Evolutionary conservation across 2,113 vertebrate species (phyloP).

Genomic region (Caloenas nicobarica): DNA sequence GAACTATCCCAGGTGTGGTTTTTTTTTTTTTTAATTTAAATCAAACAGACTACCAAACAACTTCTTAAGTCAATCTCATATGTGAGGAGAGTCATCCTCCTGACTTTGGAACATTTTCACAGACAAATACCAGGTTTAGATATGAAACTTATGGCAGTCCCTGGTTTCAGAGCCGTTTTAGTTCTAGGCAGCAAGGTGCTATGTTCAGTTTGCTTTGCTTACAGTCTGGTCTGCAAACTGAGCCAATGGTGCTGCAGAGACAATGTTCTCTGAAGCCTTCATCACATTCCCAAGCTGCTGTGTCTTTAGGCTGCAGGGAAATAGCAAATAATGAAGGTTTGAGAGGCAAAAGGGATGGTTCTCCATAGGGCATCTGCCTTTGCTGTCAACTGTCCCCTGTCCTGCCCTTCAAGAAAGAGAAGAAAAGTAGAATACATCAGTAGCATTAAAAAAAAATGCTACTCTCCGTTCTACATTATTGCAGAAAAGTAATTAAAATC

Average conservation of each 20-base stretch:
- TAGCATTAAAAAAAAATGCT: conserved; percentile 31
- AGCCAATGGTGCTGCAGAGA: not conserved
- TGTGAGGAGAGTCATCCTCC: not conserved
- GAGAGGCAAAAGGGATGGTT: not conserved
- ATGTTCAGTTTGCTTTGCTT: not conserved
- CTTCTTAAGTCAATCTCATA: not conserved
- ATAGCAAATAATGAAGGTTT: rapidly evolving
- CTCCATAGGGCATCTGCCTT: not conserved
- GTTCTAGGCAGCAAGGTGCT: not conserved
- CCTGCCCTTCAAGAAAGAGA: not conserved
- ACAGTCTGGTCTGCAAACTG: not conserved
- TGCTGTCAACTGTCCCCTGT: not conserved
- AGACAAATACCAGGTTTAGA: not conserved
- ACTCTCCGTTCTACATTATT: conserved; percentile 61
- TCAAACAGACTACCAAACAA: not conserved
- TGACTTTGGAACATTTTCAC: not conserved
- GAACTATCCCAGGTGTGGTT: not conserved
- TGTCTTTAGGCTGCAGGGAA: too few relatives aligned
- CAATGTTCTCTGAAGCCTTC: not conserved
- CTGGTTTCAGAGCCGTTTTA: not conserved
- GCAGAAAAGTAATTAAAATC: conserved; percentile 81
- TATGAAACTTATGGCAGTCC: not conserved
- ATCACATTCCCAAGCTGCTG: rapidly evolving
- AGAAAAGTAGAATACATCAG: conserved; percentile 36
- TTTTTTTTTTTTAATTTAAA: not conserved